Evolutionary conservation across 2,797 vertebrate species (phyloP).

Genomic region (Amphiprion clarkii): DNA sequence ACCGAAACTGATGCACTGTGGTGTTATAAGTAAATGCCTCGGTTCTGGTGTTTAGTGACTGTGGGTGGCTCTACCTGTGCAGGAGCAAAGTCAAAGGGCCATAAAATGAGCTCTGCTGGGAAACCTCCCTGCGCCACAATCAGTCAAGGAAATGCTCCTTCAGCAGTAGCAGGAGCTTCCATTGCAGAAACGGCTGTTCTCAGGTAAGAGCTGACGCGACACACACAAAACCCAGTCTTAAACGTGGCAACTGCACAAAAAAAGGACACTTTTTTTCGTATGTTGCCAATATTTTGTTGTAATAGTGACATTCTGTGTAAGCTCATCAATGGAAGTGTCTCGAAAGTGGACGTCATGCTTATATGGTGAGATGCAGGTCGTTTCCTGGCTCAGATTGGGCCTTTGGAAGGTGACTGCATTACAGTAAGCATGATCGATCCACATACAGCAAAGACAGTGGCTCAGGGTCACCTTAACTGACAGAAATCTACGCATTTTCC

Average conservation of each 20-base stretch:
- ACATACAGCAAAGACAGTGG: too few relatives aligned
- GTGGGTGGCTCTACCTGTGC: slow-evolving; percentile 47
- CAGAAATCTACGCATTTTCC: too few relatives aligned
- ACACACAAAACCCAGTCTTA: not conserved
- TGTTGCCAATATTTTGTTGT: fast-evolving
- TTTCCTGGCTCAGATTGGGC: too few relatives aligned
- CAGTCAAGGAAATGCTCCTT: slow-evolving; percentile 19
- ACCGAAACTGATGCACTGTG: fast-evolving
- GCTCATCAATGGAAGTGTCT: not conserved
- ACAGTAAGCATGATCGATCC: too few relatives aligned
- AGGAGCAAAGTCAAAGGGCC: slow-evolving; percentile 86
- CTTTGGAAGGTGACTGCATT: too few relatives aligned
- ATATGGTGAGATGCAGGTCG: not conserved
- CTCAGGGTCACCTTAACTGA: too few relatives aligned
- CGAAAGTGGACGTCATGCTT: not conserved
- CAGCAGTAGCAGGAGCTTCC: slow-evolving; percentile 9
- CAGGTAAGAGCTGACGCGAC: slow-evolving; percentile 56
- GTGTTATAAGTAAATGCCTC: not conserved
- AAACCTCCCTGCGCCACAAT: slow-evolving; percentile 67
- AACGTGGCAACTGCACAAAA: not conserved
- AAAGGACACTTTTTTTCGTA: too few relatives aligned
- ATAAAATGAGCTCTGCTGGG: slow-evolving; percentile 74
- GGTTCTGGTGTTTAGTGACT: slow-evolving; percentile 15
- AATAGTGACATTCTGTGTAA: not conserved
- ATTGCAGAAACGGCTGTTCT: slow-evolving; percentile 16